phyloP scores from a whole-genome alignment of 2,888 invertebrate genomes.

The Coleophora deauratella region DNA sequence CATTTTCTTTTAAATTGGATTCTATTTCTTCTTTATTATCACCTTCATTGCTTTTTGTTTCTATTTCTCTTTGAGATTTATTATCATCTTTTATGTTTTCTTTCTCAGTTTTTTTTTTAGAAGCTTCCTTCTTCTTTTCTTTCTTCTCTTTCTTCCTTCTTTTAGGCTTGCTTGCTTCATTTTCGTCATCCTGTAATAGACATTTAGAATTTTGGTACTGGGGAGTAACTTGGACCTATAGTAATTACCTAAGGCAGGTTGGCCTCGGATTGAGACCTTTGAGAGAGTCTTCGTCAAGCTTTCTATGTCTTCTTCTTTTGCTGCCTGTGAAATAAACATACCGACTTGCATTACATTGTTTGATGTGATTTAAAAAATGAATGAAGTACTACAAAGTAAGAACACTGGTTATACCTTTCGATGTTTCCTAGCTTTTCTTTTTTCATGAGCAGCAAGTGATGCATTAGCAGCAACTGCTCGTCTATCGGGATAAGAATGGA shows the following conservation, averaged over 20 bases:
- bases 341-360: neutral
- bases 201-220: conserved; percentile 57
- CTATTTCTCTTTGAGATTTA: neutral
- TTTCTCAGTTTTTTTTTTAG: conserved; percentile 15
- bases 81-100: conserved; percentile 7
- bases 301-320: conserved; percentile 51
- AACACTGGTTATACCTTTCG: conserved; percentile 32
- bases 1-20: conserved; percentile 31
- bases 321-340: conserved; percentile 40
- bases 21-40: conserved; percentile 16
- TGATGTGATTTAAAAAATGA: no score
- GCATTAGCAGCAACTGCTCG: conserved; percentile 32
- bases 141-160: conserved; percentile 20
- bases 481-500: conserved; percentile 83
- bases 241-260: conserved; percentile 68
- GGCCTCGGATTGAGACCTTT: conserved; percentile 66
- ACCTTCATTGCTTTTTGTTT: neutral
- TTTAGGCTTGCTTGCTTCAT: conserved; percentile 34
- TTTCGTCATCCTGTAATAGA: conserved; percentile 63
- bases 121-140: conserved; percentile 16
- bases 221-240: conserved; percentile 41
- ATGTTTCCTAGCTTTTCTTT: conserved; percentile 52
- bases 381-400: no score
- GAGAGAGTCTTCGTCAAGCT: conserved; percentile 66
- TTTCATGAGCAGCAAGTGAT: conserved; percentile 38